Evolutionary conservation across 2,888 invertebrate genomes (phyloP), one percentile per base, ranked within the genome.

Genomic region (Adelphocoris suturalis): DNA sequence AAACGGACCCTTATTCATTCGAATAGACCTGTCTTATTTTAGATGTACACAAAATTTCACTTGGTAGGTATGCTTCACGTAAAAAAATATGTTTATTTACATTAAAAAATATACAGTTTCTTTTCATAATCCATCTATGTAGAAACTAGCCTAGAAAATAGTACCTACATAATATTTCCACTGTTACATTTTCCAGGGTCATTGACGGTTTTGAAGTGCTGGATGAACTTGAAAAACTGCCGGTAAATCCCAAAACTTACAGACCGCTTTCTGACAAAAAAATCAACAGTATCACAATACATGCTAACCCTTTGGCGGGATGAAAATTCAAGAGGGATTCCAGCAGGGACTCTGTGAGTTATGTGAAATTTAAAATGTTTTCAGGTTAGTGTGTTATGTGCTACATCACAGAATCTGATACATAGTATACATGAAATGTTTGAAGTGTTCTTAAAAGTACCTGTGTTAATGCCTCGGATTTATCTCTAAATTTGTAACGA

Each of bases 171-270:
- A 4, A 48, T 28, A 78, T 80, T 37, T 11, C 13, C 80, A n/a
- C 81, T 52, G 4, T 27, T 81, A 14, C 14, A 14, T 52, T 82
- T 95, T 96, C 90, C 94, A 99, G 99, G 93, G 96, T 99, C 0
- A 99, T 99, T 92, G 99, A 99, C 94, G 99, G 99, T 2, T 96
- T 98, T 93, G 99, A 99, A 93, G 96, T 97, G 0, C 94, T 99
- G 57, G 99, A 99, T 93, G 98, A 99, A 93, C 94, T 99, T 91
- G 99, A 99, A 94, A 99, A 98, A 93, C 94, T 98, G 91, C 96
- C 97, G 86, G 99, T 99, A 0, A 98, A 99, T 94, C 97, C 98
- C 5, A 99, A 99, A 94, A 98, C 97, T 92, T 98, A 96, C 93
- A 95, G 96, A 92, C 99, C 99, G 0, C 93, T 98, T 0, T 96